Evolutionary conservation across 2,888 invertebrate species (phyloP), one percentile per base, ranked within the genome.

Genomic region (Clistopyga incitator): DNA sequence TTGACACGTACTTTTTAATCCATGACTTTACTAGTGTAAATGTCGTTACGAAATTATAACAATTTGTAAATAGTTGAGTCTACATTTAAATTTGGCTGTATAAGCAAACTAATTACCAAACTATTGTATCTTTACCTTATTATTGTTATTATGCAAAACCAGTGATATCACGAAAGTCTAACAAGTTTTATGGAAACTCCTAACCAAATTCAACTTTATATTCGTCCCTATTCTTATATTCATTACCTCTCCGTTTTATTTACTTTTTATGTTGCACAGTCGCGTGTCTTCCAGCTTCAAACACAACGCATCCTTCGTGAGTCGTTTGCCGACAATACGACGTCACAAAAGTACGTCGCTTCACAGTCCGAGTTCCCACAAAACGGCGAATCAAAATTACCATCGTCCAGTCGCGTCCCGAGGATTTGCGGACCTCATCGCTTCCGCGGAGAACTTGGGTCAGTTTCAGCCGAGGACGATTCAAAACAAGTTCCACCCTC

Each of bases 251-350:
- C 75, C 80, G 2, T 59, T 42, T n/a, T 50, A 20, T 10, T 3
- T 8, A 54, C 45, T 50, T 18, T 79, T n/a, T 80, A 20, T 56
- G 42, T 72, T 56, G 45, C 54, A 78, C 87, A 96, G 96, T 94
- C 95, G 96, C 92, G 96, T 96, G 93, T 96, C 96, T 92, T 95
- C 95, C 94, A 97, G 97, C 94, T 98, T 97, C 95, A 98, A 98
- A 95, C 97, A 97, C 95, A 98, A 98, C 94, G 97, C 98, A 89
- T 98, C 98, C 79, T 98, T 98, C 94, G 98, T 98, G 93, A 97
- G 98, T 91, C 96, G 98, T 89, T 95, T 98, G 94, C 98, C 98
- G 89, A 97, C 97, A 86, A 97, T 97, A 93, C 95, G 97, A 84
- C 95, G 97, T 56, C 96, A 97, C 94, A 97, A 97, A 93, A 96